Percentiles rank a stretch among this genome's conserved stretches.
These are phyloP conservation scores for Crotophaga sulcirostris DNA, from an alignment of 2,113 vertebrate species.

Conservation along the genomic window DNA sequence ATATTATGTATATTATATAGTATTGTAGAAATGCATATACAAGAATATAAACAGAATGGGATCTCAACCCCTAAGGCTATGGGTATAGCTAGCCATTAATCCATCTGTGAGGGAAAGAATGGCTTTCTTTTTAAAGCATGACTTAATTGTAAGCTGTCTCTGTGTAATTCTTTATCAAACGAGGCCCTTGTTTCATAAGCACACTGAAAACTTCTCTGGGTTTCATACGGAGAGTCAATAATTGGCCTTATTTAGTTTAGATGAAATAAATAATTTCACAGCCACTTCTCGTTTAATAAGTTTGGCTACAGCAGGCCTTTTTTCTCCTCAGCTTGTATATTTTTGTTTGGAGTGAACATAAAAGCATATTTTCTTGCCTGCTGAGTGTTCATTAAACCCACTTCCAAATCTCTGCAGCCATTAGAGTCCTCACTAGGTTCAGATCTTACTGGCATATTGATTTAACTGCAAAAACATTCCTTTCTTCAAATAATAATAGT, in stretches of 20 bases:
- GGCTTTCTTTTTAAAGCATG: background rate
- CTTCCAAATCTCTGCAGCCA: constrained; percentile 60
- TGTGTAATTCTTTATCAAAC: background rate
- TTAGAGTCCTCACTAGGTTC: constrained; percentile 49
- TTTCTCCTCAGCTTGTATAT: constrained; percentile 45
- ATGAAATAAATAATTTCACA: constrained; percentile 63
- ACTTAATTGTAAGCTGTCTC: background rate
- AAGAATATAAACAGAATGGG: background rate
- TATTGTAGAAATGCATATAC: background rate
- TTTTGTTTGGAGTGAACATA: constrained; percentile 66
- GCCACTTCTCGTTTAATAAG: constrained; percentile 58
- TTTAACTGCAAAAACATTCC: constrained; percentile 51
- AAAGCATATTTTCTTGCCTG: constrained; percentile 57
- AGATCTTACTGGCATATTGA: constrained; percentile 54
- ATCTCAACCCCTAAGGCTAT: background rate
- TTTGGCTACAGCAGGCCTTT: constrained; percentile 25
- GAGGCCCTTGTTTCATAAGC: background rate
- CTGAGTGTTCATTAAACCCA: constrained; percentile 69
- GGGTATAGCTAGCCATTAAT: background rate
- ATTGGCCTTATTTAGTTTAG: constrained; percentile 40
- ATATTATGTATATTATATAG: background rate
- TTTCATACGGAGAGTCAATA: constrained; percentile 8
- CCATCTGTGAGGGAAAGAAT: background rate
- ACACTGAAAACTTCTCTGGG: constrained; percentile 5
- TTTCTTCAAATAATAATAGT: constrained; percentile 46